Percentiles rank a stretch among this genome's conserved stretches.
These are phyloP conservation scores for Prochilodus magdalenae DNA, from an alignment of 2,113 vertebrate species.

Conservation along the genomic window DNA sequence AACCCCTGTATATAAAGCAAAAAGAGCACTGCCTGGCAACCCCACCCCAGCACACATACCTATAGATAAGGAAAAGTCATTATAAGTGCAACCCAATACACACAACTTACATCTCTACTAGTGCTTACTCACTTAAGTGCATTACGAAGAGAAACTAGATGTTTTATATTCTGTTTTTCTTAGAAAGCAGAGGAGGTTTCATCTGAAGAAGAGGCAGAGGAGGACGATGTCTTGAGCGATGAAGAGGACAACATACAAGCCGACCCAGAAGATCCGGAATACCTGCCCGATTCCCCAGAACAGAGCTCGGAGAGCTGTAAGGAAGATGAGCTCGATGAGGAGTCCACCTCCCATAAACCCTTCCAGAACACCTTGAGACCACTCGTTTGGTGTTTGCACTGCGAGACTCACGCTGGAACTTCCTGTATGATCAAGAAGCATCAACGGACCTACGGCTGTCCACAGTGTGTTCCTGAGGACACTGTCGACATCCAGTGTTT, in stretches of 20 bases:
- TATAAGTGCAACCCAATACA: too few species aligned
- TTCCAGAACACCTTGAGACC: background rate
- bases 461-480: background rate
- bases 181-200: background rate
- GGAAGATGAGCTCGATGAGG: background rate
- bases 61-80: too few species aligned
- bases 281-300: background rate
- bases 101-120: too few species aligned
- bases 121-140: background rate
- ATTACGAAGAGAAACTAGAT: background rate
- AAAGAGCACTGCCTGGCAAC: too few species aligned
- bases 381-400: constrained; percentile 1
- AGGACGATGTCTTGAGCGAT: background rate
- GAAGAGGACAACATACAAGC: background rate
- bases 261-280: background rate
- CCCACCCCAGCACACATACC: too few species aligned
- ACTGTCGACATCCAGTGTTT: background rate
- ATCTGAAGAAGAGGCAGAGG: constrained; percentile 4
- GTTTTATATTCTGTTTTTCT: background rate
- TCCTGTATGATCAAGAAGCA: background rate
- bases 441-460: constrained; percentile 4
- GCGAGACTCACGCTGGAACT: background rate
- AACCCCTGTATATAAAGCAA: too few species aligned
- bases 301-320: background rate
- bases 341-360: background rate